Base-by-base conservation (phyloP, 2,888 invertebrate genomes). In the Drosophila tripunctata region DNA sequence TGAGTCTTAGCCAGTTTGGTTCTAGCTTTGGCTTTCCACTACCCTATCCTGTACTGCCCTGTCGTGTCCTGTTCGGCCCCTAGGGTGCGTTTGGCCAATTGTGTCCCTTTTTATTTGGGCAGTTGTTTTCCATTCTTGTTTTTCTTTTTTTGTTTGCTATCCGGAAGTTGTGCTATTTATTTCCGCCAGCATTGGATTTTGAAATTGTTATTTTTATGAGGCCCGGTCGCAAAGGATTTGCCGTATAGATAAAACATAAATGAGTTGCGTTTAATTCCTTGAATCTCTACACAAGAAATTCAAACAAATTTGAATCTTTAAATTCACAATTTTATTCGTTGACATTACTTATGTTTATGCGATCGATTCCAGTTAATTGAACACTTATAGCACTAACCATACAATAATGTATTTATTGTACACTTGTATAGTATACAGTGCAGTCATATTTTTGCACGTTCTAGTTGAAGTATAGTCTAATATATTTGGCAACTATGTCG, bases 31-130 rank as follows among this genome's bases (percentile, higher is more conserved):
- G n/a, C n/a, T n/a, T n/a, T n/a, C n/a, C n/a, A n/a, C n/a, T n/a
- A 33, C 24, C 55, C 56, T 43, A 19, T 12, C 10, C 27, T 27
- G 21, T 21, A 4, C 21, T 21, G 21, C 4, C 4, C 21, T 21
- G 21, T 21, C 21, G 3, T 21, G 27, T 27, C 27, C 27, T 27
- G 27, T n/a, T n/a, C 2, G 40, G 70, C 75, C 81, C 67, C 81
- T 82, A 38, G 81, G 87, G 81, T 67, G 56, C 86, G 61, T 78
- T 82, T 85, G 87, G 55, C 73, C 87, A 85, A 83, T 82, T 85
- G 82, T 82, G 82, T 82, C 87, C 85, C n/a, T 43, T 71, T 67
- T 66, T 61, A 24, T 41, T 52, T 41, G 6, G 30, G n/a, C n/a
- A n/a, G n/a, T n/a, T n/a, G n/a, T n/a, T n/a, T n/a, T n/a, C n/a